phyloP scores from a whole-genome alignment of 2,888 invertebrate species.

The Vanessa cardui region DNA sequence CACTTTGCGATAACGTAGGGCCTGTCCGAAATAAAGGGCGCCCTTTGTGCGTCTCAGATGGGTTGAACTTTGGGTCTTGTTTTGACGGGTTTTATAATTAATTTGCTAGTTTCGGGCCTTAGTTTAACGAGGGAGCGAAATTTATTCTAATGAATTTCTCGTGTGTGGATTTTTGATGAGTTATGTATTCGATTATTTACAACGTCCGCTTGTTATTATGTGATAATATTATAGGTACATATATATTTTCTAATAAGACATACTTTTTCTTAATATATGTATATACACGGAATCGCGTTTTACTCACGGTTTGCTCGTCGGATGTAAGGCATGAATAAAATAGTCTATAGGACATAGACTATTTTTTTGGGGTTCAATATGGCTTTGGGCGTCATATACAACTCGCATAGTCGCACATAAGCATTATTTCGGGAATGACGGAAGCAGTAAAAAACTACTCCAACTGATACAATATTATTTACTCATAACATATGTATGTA shows the following conservation, averaged over 20 bases:
- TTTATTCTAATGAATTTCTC: slow-evolving; percentile 64
- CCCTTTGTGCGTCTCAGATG: slow-evolving; percentile 79
- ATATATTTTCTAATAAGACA: background rate
- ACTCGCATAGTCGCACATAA: too few relatives aligned
- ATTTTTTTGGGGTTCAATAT: too few relatives aligned
- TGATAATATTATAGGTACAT: background rate
- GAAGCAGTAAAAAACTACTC: too few relatives aligned
- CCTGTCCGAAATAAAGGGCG: slow-evolving; percentile 68
- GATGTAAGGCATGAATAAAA: too few relatives aligned
- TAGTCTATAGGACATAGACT: too few relatives aligned
- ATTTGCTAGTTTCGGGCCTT: slow-evolving; percentile 79
- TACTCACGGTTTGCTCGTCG: too few relatives aligned
- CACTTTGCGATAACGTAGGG: slow-evolving; percentile 77
- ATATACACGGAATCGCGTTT: too few relatives aligned
- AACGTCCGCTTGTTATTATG: background rate
- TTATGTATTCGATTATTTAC: slow-evolving; percentile 38
- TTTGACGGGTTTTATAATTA: slow-evolving; percentile 82
- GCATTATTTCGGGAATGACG: too few relatives aligned
- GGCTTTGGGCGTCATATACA: too few relatives aligned
- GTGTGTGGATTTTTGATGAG: slow-evolving; percentile 44
- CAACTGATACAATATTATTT: too few relatives aligned
- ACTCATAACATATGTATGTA: too few relatives aligned
- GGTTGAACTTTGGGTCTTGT: slow-evolving; percentile 75
- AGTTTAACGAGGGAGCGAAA: slow-evolving; percentile 72
- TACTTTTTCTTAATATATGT: background rate